These are phyloP conservation scores for Phrynocephalus guinanensis DNA, from an alignment of 2,797 vertebrate genomes.

Conservation along the genomic window DNA sequence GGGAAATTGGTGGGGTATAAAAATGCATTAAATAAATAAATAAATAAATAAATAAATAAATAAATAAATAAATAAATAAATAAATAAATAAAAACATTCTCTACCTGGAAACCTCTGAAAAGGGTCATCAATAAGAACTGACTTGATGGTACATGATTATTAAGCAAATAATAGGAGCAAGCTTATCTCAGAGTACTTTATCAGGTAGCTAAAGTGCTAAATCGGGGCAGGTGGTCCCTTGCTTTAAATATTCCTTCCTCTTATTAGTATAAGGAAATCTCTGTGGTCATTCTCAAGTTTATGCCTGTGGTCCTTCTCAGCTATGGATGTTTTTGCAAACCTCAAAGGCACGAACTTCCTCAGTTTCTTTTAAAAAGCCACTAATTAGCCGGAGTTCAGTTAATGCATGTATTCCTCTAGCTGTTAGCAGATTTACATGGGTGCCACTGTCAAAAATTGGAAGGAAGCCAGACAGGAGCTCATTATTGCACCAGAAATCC, in stretches of 20 bases:
- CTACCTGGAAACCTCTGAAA: too few relatives aligned
- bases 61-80: too few relatives aligned
- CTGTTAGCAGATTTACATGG: slow-evolving; percentile 58
- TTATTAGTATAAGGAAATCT: slow-evolving; percentile 23
- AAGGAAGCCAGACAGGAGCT: slow-evolving; percentile 60
- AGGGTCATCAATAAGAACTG: too few relatives aligned
- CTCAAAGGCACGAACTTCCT: slow-evolving; percentile 42
- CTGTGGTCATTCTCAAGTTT: neutral
- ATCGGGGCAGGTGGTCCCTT: neutral
- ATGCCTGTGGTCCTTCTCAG: slow-evolving; percentile 33
- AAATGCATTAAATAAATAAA: too few relatives aligned
- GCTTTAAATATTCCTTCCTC: neutral
- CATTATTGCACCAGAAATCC: slow-evolving; percentile 70
- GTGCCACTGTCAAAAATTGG: slow-evolving; percentile 64
- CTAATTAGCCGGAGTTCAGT: slow-evolving; percentile 59
- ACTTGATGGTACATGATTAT: too few relatives aligned
- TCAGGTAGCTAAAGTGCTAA: neutral
- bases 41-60: too few relatives aligned
- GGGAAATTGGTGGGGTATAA: too few relatives aligned
- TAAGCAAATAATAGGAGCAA: neutral
- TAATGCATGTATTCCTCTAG: slow-evolving; percentile 56
- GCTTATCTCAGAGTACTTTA: neutral
- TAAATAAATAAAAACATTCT: too few relatives aligned
- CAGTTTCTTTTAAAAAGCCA: slow-evolving; percentile 15
- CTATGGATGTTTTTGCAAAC: slow-evolving; percentile 50